These are phyloP conservation scores for Drosophila teissieri DNA, from an alignment of 1,140 invertebrate genomes.

Conservation along the genomic window DNA sequence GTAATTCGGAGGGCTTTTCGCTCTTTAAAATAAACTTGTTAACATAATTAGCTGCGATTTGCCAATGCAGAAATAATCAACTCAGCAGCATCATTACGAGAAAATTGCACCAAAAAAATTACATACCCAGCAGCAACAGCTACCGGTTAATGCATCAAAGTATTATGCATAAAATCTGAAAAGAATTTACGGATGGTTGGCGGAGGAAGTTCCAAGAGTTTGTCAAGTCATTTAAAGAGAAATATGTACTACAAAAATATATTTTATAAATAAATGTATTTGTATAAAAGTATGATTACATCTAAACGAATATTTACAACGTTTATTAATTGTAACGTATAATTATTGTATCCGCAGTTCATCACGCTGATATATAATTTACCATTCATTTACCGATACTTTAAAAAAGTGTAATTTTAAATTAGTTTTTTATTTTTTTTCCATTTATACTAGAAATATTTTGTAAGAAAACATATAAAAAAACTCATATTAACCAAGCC, in stretches of 20 bases:
- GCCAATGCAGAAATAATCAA: slow-evolving; percentile 35
- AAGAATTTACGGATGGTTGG: not conserved
- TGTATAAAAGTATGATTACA: too few relatives aligned
- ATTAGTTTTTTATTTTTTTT: too few relatives aligned
- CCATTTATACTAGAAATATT: too few relatives aligned
- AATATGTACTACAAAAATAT: not conserved
- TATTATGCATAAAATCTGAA: slow-evolving; percentile 46
- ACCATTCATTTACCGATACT: too few relatives aligned
- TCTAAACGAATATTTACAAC: too few relatives aligned
- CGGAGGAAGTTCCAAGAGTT: slow-evolving; percentile 4
- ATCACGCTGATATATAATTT: too few relatives aligned
- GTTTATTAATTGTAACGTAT: too few relatives aligned
- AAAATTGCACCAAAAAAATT: slow-evolving; percentile 37
- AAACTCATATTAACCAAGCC: not conserved
- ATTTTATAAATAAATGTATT: too few relatives aligned
- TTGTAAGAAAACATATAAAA: too few relatives aligned
- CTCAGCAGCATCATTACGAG: slow-evolving; percentile 45
- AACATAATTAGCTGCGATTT: slow-evolving; percentile 60
- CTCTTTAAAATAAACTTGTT: slow-evolving; percentile 61
- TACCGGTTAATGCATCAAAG: slow-evolving; percentile 60
- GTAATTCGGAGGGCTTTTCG: slow-evolving; percentile 29
- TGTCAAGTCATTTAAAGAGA: too few relatives aligned
- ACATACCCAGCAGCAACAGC: slow-evolving; percentile 36
- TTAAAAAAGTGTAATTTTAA: too few relatives aligned
- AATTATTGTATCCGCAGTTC: too few relatives aligned